Conservation (phyloP, 2,113 vertebrate species). For the Lampris incognitus region DNA sequence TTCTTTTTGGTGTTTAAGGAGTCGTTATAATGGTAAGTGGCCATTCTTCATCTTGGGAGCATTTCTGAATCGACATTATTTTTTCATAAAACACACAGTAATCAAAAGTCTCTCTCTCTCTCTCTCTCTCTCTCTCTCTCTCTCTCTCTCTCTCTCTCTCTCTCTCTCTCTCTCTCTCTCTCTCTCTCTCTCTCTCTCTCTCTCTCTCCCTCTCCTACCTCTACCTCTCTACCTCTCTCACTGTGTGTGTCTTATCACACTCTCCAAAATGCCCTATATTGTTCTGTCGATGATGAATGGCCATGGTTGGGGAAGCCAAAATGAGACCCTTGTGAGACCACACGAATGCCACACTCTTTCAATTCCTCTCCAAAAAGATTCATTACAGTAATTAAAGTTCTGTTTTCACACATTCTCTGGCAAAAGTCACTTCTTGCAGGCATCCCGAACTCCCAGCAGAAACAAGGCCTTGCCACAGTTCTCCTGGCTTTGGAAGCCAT, state of each 20-base stretch:
- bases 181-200: slow-evolving; percentile 8
- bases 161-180: slow-evolving; percentile 5
- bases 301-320: slow-evolving; percentile 58
- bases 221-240: slow-evolving; percentile 19
- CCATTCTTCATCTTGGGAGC: not conserved
- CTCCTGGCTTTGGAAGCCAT: slow-evolving; percentile 53
- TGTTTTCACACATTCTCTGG: slow-evolving; percentile 66
- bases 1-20: not conserved
- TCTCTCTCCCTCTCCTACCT: not conserved
- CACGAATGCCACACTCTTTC: slow-evolving; percentile 68
- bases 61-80: slow-evolving; percentile 18
- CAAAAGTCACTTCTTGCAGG: slow-evolving; percentile 56
- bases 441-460: slow-evolving; percentile 42
- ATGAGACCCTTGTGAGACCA: slow-evolving; percentile 68
- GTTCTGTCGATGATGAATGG: slow-evolving; percentile 75
- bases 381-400: slow-evolving; percentile 81
- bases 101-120: not conserved
- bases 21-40: not conserved
- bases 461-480: slow-evolving; percentile 38
- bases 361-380: slow-evolving; percentile 79
- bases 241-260: slow-evolving; percentile 63
- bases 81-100: slow-evolving; percentile 17
- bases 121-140: not conserved
- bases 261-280: slow-evolving; percentile 58
- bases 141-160: slow-evolving; percentile 9